A percentile compares a stretch with the other conserved stretches of the same genome.
Conservation (phyloP, 1,140 invertebrate species). For the Dreissena rostriformis region DNA sequence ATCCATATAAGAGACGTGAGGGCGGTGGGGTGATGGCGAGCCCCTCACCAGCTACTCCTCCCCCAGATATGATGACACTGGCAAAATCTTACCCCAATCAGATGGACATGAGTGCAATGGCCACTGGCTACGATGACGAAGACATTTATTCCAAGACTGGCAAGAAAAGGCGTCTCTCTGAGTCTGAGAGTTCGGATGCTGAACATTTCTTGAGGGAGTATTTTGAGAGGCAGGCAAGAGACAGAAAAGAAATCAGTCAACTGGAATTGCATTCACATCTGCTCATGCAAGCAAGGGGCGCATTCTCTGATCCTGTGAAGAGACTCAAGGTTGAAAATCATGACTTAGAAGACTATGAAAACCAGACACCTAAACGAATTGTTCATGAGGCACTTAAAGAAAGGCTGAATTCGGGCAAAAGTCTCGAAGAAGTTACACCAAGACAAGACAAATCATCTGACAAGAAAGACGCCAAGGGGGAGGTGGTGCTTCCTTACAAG, state of each 20-base stretch:
- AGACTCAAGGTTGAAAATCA: conserved; percentile 12
- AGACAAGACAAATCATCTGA: background rate
- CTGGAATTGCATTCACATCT: conserved; percentile 12
- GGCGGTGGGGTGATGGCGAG: conserved; percentile 36
- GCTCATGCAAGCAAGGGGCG: conserved; percentile 27
- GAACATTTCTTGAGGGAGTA: conserved; percentile 41
- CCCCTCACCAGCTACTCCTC: conserved; percentile 15
- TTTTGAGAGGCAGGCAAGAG: conserved; percentile 44
- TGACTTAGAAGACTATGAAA: conserved; percentile 17
- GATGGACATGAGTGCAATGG: conserved; percentile 27
- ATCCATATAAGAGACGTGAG: conserved; percentile 80
- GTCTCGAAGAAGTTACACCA: conserved; percentile 15
- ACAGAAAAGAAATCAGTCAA: conserved; percentile 30
- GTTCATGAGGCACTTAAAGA: conserved; percentile 62
- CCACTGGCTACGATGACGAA: conserved; percentile 8
- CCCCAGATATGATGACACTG: conserved; percentile 59
- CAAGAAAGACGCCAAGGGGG: conserved; percentile 42
- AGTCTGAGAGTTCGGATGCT: conserved; percentile 61
- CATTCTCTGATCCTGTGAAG: conserved; percentile 37
- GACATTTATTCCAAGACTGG: conserved; percentile 28
- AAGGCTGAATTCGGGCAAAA: conserved; percentile 54
- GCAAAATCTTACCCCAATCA: conserved; percentile 61
- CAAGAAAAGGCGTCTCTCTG: conserved; percentile 69
- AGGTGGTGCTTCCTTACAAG: conserved; percentile 77
- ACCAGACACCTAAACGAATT: conserved; percentile 29